A percentile compares a stretch with the other conserved stretches of the same genome.
phyloP scores from a whole-genome alignment of 2,113 vertebrate species.

The Eulacestoma nigropectus region DNA sequence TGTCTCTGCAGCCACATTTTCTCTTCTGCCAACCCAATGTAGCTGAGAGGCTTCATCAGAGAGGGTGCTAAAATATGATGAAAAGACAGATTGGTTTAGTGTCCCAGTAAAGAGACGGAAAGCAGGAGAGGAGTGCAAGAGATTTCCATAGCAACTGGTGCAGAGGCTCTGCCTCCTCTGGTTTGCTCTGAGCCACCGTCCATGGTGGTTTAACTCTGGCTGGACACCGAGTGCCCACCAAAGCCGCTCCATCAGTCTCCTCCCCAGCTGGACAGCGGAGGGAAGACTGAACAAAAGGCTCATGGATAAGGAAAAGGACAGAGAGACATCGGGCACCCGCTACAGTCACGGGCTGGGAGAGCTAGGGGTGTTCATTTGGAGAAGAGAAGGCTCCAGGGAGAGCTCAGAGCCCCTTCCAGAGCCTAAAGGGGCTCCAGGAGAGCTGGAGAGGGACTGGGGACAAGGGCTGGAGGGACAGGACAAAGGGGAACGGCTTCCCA shows the following conservation, averaged over 20 bases:
- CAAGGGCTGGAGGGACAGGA: neutral
- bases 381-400: neutral
- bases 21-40: neutral
- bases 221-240: accelerated
- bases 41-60: neutral
- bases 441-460: neutral
- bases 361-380: neutral
- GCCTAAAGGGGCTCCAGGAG: neutral
- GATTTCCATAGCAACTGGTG: slow-evolving; percentile 44
- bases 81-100: neutral
- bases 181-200: neutral
- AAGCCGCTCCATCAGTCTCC: neutral
- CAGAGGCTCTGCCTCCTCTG: neutral
- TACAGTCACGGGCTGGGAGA: accelerated
- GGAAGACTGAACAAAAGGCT: neutral
- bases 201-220: neutral
- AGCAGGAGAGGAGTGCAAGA: neutral
- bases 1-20: neutral
- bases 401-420: accelerated
- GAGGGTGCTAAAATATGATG: neutral
- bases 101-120: neutral
- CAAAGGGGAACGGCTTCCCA: neutral
- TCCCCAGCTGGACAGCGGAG: neutral
- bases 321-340: neutral
- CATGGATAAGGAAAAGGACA: accelerated